phyloP scores from a whole-genome alignment of 2,797 vertebrate species.

The Enoplosus armatus region DNA sequence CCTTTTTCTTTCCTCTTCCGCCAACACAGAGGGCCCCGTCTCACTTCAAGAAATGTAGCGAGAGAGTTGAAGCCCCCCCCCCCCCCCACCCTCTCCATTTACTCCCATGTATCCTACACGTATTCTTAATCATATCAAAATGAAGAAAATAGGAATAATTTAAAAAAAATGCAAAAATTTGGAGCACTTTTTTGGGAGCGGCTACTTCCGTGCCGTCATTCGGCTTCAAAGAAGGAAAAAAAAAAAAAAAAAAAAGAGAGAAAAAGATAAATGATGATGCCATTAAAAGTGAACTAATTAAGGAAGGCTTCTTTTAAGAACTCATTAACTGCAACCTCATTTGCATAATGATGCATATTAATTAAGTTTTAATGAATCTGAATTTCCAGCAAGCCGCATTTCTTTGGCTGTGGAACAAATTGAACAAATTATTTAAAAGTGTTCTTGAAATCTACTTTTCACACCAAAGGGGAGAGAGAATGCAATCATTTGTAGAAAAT shows the following conservation, averaged over 20 bases:
- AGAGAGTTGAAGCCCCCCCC: conserved; percentile 79
- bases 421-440: conserved; percentile 99
- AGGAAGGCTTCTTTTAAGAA: conserved; percentile 99
- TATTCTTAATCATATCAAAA: conserved; percentile 91
- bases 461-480: conserved; percentile 98
- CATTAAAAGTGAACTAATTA: conserved; percentile 99
- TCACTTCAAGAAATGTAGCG: conserved; percentile 55
- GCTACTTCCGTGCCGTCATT: conserved; percentile 96
- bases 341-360: conserved; percentile 99
- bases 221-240: conserved; percentile 99
- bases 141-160: conserved; percentile 94
- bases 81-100: conserved; percentile 84
- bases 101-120: conserved; percentile 77
- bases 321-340: conserved; percentile 99
- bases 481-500: conserved; percentile 96
- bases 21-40: conserved; percentile 49
- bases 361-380: conserved; percentile 99
- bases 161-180: conserved; percentile 86
- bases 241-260: too few species aligned
- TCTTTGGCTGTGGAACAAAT: conserved; percentile 99
- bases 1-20: too few species aligned
- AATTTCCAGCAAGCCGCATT: conserved; percentile 99
- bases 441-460: conserved; percentile 99
- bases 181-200: conserved; percentile 93
- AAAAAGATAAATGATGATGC: conserved; percentile 99